phyloP scores from a whole-genome alignment of 2,888 invertebrate genomes.

The Scaptomyza parva region DNA sequence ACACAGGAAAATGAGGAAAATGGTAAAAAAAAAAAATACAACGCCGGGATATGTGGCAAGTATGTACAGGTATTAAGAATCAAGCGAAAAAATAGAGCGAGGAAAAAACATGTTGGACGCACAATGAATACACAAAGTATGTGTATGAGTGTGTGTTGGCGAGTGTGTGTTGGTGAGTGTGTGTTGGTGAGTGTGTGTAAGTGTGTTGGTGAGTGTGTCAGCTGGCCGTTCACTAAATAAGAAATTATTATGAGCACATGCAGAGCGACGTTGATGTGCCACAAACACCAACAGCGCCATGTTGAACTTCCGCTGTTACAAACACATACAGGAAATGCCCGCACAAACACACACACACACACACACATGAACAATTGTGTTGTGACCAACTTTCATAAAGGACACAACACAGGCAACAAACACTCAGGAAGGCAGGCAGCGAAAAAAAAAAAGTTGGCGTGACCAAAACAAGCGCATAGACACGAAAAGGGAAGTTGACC shows the following conservation, averaged over 20 bases:
- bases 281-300: slow-evolving; percentile 61
- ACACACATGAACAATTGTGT: slow-evolving; percentile 13
- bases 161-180: no score
- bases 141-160: slow-evolving; percentile 14
- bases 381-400: slow-evolving; percentile 67
- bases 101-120: slow-evolving; percentile 58
- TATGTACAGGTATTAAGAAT: slow-evolving; percentile 31
- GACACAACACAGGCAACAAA: slow-evolving; percentile 38
- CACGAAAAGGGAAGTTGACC: slow-evolving; percentile 79
- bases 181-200: slow-evolving; percentile 6
- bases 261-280: slow-evolving; percentile 49
- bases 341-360: slow-evolving; percentile 33
- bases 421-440: slow-evolving; percentile 22
- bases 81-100: slow-evolving; percentile 50
- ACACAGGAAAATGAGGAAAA: slow-evolving; percentile 59
- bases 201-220: slow-evolving; percentile 14
- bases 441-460: slow-evolving; percentile 51
- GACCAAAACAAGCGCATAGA: slow-evolving; percentile 69
- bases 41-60: neutral
- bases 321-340: slow-evolving; percentile 53
- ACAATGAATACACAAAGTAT: neutral
- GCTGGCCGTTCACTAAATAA: slow-evolving; percentile 67
- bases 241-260: slow-evolving; percentile 77
- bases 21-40: no score
- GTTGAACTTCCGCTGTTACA: slow-evolving; percentile 67